phyloP scores from a whole-genome alignment of 2,797 vertebrate genomes.

The Mus spretus region DNA sequence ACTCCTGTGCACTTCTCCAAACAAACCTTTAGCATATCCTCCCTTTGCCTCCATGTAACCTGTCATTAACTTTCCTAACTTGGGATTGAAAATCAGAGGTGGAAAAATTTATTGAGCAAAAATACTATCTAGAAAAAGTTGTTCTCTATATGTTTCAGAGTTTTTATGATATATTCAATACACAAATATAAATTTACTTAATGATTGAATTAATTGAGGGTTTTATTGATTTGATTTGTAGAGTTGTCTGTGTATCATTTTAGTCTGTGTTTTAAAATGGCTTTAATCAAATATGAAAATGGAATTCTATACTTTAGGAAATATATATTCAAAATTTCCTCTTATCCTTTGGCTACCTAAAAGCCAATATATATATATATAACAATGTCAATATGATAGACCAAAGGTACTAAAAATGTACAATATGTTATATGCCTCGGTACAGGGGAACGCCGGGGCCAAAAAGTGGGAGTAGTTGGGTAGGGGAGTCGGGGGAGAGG shows the following conservation, averaged over 20 bases:
- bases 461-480: too few species aligned
- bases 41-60: neutral
- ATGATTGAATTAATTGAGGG: conserved; percentile 1
- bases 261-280: conserved; percentile 63
- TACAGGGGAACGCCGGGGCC: too few species aligned
- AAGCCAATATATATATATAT: neutral
- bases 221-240: conserved; percentile 25
- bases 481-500: too few species aligned
- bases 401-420: too few species aligned
- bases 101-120: neutral
- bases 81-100: neutral
- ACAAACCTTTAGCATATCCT: neutral
- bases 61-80: neutral
- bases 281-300: neutral
- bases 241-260: conserved; percentile 31
- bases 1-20: too few species aligned
- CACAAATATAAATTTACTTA: neutral
- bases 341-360: conserved; percentile 63
- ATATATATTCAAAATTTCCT: conserved; percentile 38
- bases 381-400: too few species aligned
- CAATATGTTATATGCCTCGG: too few species aligned
- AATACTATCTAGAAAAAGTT: neutral
- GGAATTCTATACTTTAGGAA: conserved; percentile 31
- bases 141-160: conserved; percentile 6
- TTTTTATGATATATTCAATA: neutral